These are phyloP conservation scores for Loripinus fragilis DNA, from an alignment of 2,888 invertebrate genomes.

Conservation along the genomic window DNA sequence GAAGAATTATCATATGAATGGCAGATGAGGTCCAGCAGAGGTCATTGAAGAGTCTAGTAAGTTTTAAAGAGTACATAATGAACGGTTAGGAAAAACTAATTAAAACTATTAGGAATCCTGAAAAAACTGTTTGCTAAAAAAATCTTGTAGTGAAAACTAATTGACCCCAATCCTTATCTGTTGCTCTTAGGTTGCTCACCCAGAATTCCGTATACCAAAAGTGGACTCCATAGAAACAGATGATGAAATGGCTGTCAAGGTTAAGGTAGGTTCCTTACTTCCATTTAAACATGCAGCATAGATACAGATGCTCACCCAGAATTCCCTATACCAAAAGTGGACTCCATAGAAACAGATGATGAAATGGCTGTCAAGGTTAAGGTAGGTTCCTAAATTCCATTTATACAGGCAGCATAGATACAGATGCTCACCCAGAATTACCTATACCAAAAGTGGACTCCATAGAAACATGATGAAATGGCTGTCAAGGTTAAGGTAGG, in stretches of 20 bases:
- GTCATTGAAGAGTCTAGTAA: no score
- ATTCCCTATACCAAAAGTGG: no score
- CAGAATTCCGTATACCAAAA: slow-evolving; percentile 71
- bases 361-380: slow-evolving; percentile 45
- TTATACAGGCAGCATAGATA: slow-evolving; percentile 71
- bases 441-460: slow-evolving; percentile 61
- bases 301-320: slow-evolving; percentile 80
- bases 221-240: slow-evolving; percentile 57
- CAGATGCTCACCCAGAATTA: slow-evolving; percentile 79
- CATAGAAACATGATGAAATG: slow-evolving; percentile 45
- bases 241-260: slow-evolving; percentile 42
- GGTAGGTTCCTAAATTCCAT: no score
- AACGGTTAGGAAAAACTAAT: no score
- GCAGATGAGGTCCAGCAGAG: no score
- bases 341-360: no score
- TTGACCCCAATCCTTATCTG: no score
- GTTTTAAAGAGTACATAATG: no score
- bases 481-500: slow-evolving; percentile 53
- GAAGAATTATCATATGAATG: no score
- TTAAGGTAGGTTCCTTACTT: slow-evolving; percentile 53
- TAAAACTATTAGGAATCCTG: no score
- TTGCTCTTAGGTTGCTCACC: slow-evolving; percentile 65
- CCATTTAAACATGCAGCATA: slow-evolving; percentile 63
- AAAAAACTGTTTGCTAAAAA: no score
- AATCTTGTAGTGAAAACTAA: no score